phyloP scores from a whole-genome alignment of 2,113 vertebrate species.

The Campylorhamphus procurvoides region DNA sequence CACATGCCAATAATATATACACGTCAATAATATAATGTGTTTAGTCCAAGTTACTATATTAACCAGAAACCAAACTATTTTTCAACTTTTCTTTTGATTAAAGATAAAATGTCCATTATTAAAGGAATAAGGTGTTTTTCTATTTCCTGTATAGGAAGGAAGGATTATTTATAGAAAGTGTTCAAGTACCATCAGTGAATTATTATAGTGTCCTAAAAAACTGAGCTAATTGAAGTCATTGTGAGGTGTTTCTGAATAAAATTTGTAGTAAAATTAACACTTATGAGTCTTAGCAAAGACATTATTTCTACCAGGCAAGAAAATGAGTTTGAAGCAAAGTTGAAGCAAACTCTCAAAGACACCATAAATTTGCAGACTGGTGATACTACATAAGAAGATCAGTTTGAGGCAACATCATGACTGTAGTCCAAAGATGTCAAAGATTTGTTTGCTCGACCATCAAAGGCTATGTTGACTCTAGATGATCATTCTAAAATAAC shows the following conservation, averaged over 20 bases:
- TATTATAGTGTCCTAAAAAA: neutral
- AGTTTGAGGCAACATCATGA: neutral
- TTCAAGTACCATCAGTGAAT: neutral
- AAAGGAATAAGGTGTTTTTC: neutral
- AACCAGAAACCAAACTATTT: neutral
- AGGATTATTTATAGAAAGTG: neutral
- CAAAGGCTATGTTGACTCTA: neutral
- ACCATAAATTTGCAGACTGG: neutral
- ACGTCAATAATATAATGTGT: neutral
- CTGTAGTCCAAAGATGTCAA: neutral
- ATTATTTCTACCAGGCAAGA: neutral
- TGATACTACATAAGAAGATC: neutral
- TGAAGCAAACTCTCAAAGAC: neutral
- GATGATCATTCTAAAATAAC: neutral
- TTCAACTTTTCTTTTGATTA: neutral
- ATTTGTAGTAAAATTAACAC: neutral
- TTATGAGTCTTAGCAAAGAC: neutral
- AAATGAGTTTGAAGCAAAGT: neutral
- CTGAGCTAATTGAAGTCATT: neutral
- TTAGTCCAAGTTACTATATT: neutral
- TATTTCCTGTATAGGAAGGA: neutral
- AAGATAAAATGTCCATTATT: neutral
- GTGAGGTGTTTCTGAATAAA: neutral
- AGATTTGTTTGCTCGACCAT: neutral
- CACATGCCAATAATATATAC: neutral